Percentiles rank a stretch among this genome's conserved stretches.
Conservation (phyloP, 2,888 invertebrate genomes). For the Hirtodrosophila alboralis region DNA sequence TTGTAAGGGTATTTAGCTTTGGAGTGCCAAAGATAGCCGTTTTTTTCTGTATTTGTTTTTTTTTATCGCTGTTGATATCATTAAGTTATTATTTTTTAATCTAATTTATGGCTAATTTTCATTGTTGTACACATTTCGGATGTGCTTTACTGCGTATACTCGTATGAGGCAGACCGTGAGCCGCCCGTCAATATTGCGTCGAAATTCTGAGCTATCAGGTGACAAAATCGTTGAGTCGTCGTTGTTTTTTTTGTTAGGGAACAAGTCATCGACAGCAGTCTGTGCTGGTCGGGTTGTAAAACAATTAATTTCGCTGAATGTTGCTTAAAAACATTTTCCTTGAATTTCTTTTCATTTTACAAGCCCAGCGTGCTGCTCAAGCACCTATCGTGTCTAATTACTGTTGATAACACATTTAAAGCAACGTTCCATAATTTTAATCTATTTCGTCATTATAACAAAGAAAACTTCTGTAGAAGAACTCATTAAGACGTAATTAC, state of each 20-base stretch:
- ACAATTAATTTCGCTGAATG: conserved; percentile 31
- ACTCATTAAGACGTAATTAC: conserved; percentile 28
- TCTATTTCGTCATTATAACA: conserved; percentile 3
- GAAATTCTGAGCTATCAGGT: conserved; percentile 27
- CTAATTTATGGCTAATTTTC: conserved; percentile 24
- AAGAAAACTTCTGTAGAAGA: conserved; percentile 40
- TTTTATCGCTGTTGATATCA: conserved; percentile 11
- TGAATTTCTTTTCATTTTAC: conserved; percentile 45
- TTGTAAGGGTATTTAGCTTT: too few species aligned
- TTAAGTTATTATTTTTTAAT: conserved; percentile 28
- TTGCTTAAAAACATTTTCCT: conserved; percentile 40
- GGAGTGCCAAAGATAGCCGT: too few species aligned
- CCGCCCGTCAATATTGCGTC: conserved; percentile 18
- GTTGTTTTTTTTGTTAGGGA: not conserved
- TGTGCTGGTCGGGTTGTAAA: conserved; percentile 36
- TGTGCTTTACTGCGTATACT: conserved; percentile 29
- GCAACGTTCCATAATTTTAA: not conserved
- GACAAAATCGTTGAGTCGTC: conserved; percentile 12
- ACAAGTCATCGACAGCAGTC: conserved; percentile 31
- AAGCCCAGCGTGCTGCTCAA: not conserved
- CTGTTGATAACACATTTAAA: conserved; percentile 27
- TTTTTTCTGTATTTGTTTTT: not conserved
- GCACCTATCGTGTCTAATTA: conserved; percentile 15
- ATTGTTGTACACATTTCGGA: conserved; percentile 18
- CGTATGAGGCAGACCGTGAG: conserved; percentile 30